Percentiles rank a stretch among this genome's conserved stretches.
Conservation (phyloP, 2,113 vertebrate genomes). For the Orcinus orca region DNA sequence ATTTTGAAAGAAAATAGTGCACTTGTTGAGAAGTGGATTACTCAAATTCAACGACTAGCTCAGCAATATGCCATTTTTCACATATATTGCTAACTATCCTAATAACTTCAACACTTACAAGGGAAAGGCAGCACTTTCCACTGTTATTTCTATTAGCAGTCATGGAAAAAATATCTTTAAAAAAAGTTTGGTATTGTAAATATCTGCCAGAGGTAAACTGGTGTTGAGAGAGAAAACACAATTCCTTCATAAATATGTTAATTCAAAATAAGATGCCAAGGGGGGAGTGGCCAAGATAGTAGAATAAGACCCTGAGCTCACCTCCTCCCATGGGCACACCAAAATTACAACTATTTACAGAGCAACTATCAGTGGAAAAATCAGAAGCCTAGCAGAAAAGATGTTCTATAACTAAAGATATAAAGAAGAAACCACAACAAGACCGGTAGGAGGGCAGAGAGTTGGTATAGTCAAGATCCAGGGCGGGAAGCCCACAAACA, state of each 20-base stretch:
- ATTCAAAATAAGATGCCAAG: neutral
- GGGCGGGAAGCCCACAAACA: neutral
- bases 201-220: constrained; percentile 22
- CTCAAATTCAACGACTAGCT: neutral
- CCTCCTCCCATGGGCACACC: neutral
- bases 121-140: neutral
- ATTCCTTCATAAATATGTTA: neutral
- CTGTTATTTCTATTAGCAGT: neutral
- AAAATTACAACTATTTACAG: neutral
- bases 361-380: neutral
- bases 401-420: neutral
- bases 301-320: neutral
- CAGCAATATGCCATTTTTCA: neutral
- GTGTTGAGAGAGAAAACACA: neutral
- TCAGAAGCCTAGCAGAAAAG: neutral
- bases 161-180: neutral
- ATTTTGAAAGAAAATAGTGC: constrained; percentile 32
- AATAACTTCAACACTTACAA: neutral
- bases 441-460: neutral
- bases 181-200: constrained; percentile 13
- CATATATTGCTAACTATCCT: neutral
- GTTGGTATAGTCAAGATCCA: too few relatives aligned
- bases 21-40: constrained; percentile 31
- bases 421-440: neutral
- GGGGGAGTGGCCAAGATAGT: neutral